Evolutionary conservation across 2,888 invertebrate genomes (phyloP).

Genomic region (Lasioglossum calceatum): DNA sequence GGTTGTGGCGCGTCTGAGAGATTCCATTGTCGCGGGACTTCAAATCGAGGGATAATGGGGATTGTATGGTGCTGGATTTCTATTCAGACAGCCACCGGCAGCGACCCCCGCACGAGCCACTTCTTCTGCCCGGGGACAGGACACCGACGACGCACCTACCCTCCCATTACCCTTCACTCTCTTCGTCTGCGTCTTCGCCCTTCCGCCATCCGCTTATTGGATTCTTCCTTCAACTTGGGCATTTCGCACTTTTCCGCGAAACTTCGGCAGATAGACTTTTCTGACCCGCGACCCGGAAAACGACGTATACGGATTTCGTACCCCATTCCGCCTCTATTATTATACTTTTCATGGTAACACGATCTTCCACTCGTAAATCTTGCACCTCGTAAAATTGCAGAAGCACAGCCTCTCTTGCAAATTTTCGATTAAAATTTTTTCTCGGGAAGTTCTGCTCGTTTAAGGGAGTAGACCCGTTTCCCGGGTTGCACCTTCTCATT

Average conservation of each 20-base stretch:
- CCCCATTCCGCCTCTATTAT: background rate
- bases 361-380: background rate
- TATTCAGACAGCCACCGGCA: slow-evolving; percentile 76
- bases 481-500: no score
- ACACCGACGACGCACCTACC: slow-evolving; percentile 64
- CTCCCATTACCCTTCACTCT: slow-evolving; percentile 27
- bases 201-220: slow-evolving; percentile 71
- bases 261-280: slow-evolving; percentile 56
- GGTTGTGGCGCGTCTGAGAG: slow-evolving; percentile 69
- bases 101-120: slow-evolving; percentile 71
- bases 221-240: slow-evolving; percentile 68
- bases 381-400: background rate
- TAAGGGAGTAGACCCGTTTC: no score
- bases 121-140: slow-evolving; percentile 76
- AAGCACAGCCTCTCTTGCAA: background rate
- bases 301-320: slow-evolving; percentile 32
- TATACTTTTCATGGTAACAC: background rate
- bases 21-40: slow-evolving; percentile 77
- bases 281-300: slow-evolving; percentile 45
- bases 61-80: slow-evolving; percentile 81
- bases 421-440: background rate
- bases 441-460: no score
- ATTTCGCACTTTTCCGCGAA: slow-evolving; percentile 68
- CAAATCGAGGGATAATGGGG: slow-evolving; percentile 81
- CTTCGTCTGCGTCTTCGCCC: slow-evolving; percentile 51